These are phyloP conservation scores for Chrysocyon brachyurus DNA, from an alignment of 2,797 vertebrate species.

Conservation along the genomic window DNA sequence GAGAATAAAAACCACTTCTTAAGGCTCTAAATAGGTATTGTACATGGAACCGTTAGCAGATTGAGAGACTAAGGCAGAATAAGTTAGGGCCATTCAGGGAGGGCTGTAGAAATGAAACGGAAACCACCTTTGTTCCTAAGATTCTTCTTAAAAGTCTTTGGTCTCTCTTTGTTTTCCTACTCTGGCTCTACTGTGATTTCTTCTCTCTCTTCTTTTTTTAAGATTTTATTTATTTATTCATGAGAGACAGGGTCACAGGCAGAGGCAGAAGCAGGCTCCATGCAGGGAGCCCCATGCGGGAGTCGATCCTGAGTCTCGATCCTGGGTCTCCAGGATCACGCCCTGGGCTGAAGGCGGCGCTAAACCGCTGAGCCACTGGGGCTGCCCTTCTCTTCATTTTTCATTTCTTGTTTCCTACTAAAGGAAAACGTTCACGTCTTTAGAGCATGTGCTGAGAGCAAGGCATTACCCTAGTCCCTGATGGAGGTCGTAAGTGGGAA, in stretches of 20 bases:
- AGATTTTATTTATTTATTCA: too few relatives aligned
- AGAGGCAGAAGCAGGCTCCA: too few relatives aligned
- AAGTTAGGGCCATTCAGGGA: not conserved
- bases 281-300: too few relatives aligned
- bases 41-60: not conserved
- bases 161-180: not conserved
- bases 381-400: not conserved
- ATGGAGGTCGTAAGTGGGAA: not conserved
- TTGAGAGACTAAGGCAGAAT: not conserved
- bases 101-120: not conserved
- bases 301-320: too few relatives aligned
- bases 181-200: not conserved
- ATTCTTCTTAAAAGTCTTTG: not conserved
- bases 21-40: not conserved
- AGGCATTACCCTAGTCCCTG: not conserved
- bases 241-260: too few relatives aligned
- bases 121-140: not conserved
- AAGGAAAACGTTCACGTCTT: constrained; percentile 23
- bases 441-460: not conserved
- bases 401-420: constrained; percentile 24
- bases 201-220: not conserved
- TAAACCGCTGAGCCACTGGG: too few relatives aligned
- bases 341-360: too few relatives aligned
- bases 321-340: too few relatives aligned
- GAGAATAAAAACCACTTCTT: not conserved